Percentiles rank a stretch among this genome's conserved stretches.
Conservation (phyloP, 2,113 vertebrate genomes). For the Pseudonaja textilis region DNA sequence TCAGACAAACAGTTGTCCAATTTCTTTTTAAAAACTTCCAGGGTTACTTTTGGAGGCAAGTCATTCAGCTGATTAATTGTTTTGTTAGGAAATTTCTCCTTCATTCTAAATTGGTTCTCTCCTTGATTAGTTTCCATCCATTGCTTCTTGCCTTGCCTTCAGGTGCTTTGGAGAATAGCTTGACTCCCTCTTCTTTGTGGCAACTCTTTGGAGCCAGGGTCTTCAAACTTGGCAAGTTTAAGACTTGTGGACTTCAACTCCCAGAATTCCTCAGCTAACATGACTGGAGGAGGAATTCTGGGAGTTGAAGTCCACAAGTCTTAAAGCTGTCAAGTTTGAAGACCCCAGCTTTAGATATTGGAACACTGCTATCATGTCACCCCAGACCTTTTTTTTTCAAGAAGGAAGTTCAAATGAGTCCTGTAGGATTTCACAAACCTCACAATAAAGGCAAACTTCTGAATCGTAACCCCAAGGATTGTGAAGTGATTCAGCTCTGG, state of each 20-base stretch:
- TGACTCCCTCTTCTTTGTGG: background rate
- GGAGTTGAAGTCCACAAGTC: no score
- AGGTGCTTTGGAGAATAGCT: background rate
- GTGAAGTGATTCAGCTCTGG: background rate
- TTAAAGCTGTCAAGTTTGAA: no score
- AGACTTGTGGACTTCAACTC: no score
- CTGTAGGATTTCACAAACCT: background rate
- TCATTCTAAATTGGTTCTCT: background rate
- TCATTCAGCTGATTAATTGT: background rate
- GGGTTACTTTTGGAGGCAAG: background rate
- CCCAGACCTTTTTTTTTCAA: background rate
- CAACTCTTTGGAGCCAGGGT: background rate
- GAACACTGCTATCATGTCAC: background rate
- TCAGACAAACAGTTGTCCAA: background rate
- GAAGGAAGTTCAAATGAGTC: background rate
- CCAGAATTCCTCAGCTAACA: no score
- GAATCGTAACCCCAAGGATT: background rate
- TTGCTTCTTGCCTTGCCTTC: background rate
- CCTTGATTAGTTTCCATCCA: background rate
- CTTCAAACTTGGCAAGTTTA: no score
- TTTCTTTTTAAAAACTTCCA: background rate
- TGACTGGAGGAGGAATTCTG: no score
- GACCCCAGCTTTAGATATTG: background rate
- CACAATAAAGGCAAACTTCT: background rate
- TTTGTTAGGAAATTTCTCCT: background rate